A percentile compares a stretch with the other conserved stretches of the same genome.
These are phyloP conservation scores for Anticlea derivata DNA, from an alignment of 2,888 invertebrate species.

Conservation along the genomic window DNA sequence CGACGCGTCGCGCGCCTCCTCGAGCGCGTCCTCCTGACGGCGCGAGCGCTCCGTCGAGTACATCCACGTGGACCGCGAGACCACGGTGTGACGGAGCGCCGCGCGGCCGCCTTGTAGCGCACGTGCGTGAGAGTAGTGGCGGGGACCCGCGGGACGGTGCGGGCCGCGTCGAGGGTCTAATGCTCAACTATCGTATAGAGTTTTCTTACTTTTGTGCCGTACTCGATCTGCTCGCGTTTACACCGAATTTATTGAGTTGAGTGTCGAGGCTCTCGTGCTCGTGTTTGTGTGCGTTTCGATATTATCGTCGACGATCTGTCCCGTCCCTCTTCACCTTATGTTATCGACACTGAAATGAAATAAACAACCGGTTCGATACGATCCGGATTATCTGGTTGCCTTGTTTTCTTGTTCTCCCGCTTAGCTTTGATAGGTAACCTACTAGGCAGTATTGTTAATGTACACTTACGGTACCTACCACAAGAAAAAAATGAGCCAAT, in stretches of 20 bases:
- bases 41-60: slow-evolving; percentile 95
- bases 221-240: slow-evolving; percentile 1
- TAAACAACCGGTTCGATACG: slow-evolving; percentile 61
- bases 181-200: slow-evolving; percentile 27
- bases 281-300: neutral
- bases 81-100: slow-evolving; percentile 89
- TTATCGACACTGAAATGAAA: slow-evolving; percentile 59
- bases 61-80: slow-evolving; percentile 96
- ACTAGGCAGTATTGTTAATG: too few species aligned
- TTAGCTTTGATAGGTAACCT: neutral
- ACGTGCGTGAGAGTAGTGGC: too few species aligned
- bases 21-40: slow-evolving; percentile 91
- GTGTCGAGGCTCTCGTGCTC: slow-evolving; percentile 6
- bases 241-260: slow-evolving; percentile 8
- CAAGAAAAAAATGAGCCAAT: too few species aligned
- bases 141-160: neutral
- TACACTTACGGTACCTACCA: too few species aligned
- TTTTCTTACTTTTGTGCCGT: slow-evolving; percentile 18
- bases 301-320: slow-evolving; percentile 68
- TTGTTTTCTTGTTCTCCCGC: slow-evolving; percentile 35
- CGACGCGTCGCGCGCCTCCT: slow-evolving; percentile 83
- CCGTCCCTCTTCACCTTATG: slow-evolving; percentile 76
- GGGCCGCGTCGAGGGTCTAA: neutral
- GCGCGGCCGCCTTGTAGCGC: too few species aligned
- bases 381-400: slow-evolving; percentile 33